Base-by-base conservation (phyloP, 2,113 vertebrate species). In the Oryctolagus cuniculus region DNA sequence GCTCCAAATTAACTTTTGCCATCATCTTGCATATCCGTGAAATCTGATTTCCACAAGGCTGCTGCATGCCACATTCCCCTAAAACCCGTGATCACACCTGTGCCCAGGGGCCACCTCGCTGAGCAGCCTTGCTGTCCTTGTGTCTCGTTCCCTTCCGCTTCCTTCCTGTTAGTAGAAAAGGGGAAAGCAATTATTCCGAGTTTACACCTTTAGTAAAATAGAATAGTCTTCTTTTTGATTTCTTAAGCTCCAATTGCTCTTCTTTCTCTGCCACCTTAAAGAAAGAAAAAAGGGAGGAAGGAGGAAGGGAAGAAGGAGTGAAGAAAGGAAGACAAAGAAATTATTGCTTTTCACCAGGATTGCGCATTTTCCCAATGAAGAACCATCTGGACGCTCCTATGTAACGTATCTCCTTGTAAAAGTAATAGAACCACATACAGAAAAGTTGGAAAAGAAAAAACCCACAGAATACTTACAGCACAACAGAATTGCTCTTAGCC, bases 1-100 rank as follows among this genome's bases (percentile, higher is more conserved):
- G 92, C 51, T 17, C 55, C 31, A 81, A 63, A 82, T 79, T 94
- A 80, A 73, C 63, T 95, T 93, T 82, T 90, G 77, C 27, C n/a
- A 72, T 74, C 64, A 8, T 88, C 69, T 72, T 84, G 34, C 31
- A 77, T 21, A 64, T 44, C 15, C 31, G 17, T 36, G 15, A 81
- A 72, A 90, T 58, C 36, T 88, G 69, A 27, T 95, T 83, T 93
- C 13, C 4, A 3, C 55, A 55, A 25, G 61, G 22, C 22, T 55
- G 49, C 49, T 91, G 83, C 61, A 73, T 4, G 6, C 36, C 84
- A 22, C 31, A 13, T 81, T 94, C 89, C 34, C 55, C 31, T 11
- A 64, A 34, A 34, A 36, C 15, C 64, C 19, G 3, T 70, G 70
- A 44, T 53, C 70, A 21, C 21, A 44, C 53, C 66, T 87, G 70